phyloP scores from a whole-genome alignment of 1,140 invertebrate species.

The Heliconius himera region DNA sequence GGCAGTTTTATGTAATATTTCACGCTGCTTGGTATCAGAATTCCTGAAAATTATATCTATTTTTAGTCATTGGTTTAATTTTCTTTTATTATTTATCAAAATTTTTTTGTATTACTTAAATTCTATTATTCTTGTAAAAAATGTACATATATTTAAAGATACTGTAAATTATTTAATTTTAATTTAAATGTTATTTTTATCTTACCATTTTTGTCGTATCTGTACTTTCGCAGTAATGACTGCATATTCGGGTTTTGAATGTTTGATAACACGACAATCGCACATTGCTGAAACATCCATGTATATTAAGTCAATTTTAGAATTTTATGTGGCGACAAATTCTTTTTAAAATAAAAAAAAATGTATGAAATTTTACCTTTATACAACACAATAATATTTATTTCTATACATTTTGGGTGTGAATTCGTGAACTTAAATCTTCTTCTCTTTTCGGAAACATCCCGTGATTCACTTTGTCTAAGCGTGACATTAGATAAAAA shows the following conservation, averaged over 20 bases:
- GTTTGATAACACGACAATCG: slow-evolving; percentile 66
- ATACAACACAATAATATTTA: too few relatives aligned
- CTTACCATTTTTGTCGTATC: slow-evolving; percentile 71
- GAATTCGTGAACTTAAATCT: too few relatives aligned
- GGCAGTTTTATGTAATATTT: slow-evolving; percentile 72
- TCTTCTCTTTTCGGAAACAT: neutral
- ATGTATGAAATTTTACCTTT: too few relatives aligned
- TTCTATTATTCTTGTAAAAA: too few relatives aligned
- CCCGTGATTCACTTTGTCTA: neutral
- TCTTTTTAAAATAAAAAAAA: too few relatives aligned
- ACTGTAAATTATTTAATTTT: neutral
- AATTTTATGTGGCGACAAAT: too few relatives aligned
- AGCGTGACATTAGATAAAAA: too few relatives aligned
- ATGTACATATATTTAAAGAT: neutral
- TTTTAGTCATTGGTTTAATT: too few relatives aligned
- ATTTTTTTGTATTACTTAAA: too few relatives aligned
- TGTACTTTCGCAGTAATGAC: slow-evolving; percentile 67
- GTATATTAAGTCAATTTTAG: neutral
- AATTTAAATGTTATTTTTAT: neutral
- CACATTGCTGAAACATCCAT: slow-evolving; percentile 57
- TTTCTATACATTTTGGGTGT: too few relatives aligned
- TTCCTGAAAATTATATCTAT: slow-evolving; percentile 48
- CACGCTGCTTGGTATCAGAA: slow-evolving; percentile 71
- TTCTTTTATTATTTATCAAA: too few relatives aligned
- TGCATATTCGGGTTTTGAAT: slow-evolving; percentile 65